Evolutionary conservation across 2,113 vertebrate genomes (phyloP).

Genomic region (Ophthalmolycus amberensis): DNA sequence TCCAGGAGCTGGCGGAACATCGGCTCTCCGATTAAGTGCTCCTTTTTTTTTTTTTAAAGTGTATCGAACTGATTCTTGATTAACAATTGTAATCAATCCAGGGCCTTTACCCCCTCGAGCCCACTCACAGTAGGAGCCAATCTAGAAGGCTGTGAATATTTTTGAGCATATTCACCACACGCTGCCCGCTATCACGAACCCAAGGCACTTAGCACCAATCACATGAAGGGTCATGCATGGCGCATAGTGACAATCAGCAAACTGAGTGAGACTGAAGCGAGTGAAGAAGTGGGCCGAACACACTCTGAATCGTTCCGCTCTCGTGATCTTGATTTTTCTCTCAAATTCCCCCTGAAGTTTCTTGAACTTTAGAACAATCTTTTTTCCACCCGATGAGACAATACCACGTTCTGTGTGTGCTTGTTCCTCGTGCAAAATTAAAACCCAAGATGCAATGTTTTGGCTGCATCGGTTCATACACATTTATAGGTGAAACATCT

Average conservation of each 20-base stretch:
- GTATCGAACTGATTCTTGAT: slow-evolving; percentile 84
- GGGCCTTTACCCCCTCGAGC: slow-evolving; percentile 61
- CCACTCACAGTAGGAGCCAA: slow-evolving; percentile 69
- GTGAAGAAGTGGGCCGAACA: slow-evolving; percentile 27
- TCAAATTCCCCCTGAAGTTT: slow-evolving; percentile 23
- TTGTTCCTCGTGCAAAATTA: background rate
- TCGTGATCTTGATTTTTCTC: slow-evolving; percentile 22
- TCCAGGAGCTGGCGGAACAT: slow-evolving; percentile 68
- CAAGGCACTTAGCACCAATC: slow-evolving; percentile 74
- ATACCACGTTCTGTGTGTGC: background rate
- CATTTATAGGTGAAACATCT: background rate
- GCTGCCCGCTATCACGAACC: slow-evolving; percentile 52
- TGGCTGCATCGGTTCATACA: background rate
- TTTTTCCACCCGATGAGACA: background rate
- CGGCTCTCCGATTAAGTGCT: slow-evolving; percentile 70
- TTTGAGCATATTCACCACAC: slow-evolving; percentile 65
- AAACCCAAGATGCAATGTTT: background rate
- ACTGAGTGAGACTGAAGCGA: slow-evolving; percentile 31
- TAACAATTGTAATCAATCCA: slow-evolving; percentile 87
- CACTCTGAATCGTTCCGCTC: slow-evolving; percentile 20
- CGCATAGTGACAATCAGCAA: slow-evolving; percentile 72
- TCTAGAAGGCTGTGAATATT: slow-evolving; percentile 75
- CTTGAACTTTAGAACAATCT: slow-evolving; percentile 16
- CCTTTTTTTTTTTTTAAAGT: slow-evolving; percentile 73
- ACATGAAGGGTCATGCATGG: slow-evolving; percentile 64